phyloP scores from a whole-genome alignment of 92 coral and sea anemone genomes.

The Anthopleura xanthogrammica region DNA sequence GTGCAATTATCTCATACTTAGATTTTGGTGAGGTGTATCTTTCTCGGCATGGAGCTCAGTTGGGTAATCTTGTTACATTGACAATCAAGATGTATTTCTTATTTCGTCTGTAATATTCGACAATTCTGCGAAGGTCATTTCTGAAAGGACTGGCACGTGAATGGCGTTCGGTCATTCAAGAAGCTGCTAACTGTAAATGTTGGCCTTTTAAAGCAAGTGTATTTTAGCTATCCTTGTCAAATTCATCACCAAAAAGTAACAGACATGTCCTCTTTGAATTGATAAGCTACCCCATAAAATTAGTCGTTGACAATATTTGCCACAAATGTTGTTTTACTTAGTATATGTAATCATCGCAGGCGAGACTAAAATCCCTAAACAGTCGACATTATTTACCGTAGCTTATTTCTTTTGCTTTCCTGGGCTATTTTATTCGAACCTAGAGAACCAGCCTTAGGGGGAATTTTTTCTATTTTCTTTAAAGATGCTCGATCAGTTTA shows the following conservation, averaged over 20 bases:
- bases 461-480: neutral
- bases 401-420: neutral
- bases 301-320: neutral
- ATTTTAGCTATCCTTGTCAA: neutral
- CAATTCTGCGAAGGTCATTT: conserved; percentile 8
- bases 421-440: neutral
- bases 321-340: neutral
- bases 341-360: neutral
- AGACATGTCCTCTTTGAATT: neutral
- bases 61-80: neutral
- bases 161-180: neutral
- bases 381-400: neutral
- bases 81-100: neutral
- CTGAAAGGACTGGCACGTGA: neutral
- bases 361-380: neutral
- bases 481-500: neutral
- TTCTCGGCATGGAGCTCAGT: neutral
- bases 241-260: neutral
- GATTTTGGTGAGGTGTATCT: neutral
- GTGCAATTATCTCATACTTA: neutral
- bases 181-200: neutral
- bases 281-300: neutral
- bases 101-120: neutral
- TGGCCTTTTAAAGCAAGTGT: neutral
- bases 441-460: neutral